Percentiles rank a stretch among this genome's conserved stretches.
phyloP scores from a whole-genome alignment of 2,113 vertebrate genomes.

The Rana temporaria region DNA sequence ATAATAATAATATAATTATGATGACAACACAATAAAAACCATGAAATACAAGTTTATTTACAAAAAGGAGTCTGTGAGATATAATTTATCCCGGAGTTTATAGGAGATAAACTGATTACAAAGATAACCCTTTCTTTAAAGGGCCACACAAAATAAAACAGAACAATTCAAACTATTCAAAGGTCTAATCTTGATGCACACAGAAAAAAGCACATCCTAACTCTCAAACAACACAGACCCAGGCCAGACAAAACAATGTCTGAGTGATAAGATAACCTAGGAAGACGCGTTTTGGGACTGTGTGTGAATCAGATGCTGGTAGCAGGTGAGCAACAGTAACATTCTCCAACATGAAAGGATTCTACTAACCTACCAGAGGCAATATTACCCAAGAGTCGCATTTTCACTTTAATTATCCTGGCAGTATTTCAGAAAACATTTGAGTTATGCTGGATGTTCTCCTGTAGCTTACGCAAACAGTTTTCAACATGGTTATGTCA shows the following conservation, averaged over 20 bases:
- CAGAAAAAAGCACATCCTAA: slow-evolving; percentile 40
- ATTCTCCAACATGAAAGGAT: slow-evolving; percentile 24
- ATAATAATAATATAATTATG: no score
- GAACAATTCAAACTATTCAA: slow-evolving; percentile 40
- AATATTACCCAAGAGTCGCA: not conserved
- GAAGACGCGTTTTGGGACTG: slow-evolving; percentile 24
- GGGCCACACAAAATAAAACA: not conserved
- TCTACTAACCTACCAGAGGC: not conserved
- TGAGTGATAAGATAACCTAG: slow-evolving; percentile 22
- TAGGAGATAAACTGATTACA: not conserved
- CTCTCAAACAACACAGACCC: slow-evolving; percentile 14
- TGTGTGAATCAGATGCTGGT: slow-evolving; percentile 33
- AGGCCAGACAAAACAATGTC: slow-evolving; percentile 47
- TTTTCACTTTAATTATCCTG: not conserved
- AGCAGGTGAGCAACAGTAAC: slow-evolving; percentile 38
- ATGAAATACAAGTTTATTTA: no score
- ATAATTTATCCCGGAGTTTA: not conserved
- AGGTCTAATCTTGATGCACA: slow-evolving; percentile 37
- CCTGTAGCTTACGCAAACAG: not conserved
- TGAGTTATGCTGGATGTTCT: not conserved
- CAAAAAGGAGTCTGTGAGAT: not conserved
- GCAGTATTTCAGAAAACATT: slow-evolving; percentile 5
- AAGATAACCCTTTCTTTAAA: slow-evolving; percentile 12
- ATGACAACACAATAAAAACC: no score
- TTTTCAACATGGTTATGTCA: no score